Percentiles rank a stretch among this genome's conserved stretches.
Evolutionary conservation across 2,113 vertebrate species (phyloP).

Genomic region (Murina feae): DNA sequence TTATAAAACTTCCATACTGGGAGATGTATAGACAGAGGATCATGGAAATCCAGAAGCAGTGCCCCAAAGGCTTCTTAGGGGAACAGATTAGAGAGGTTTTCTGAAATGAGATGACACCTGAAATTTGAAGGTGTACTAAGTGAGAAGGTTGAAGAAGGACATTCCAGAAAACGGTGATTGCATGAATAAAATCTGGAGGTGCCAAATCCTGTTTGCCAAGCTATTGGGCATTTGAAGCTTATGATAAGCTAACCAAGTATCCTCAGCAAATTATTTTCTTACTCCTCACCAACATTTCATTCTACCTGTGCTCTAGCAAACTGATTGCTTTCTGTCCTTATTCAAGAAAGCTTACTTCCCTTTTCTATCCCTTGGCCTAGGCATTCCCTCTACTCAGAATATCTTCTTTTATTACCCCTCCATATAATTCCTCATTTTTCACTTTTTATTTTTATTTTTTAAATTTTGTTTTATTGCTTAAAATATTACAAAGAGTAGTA

Average conservation of each 20-base stretch:
- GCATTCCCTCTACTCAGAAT: neutral
- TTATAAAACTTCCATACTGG: neutral
- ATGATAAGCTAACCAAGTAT: neutral
- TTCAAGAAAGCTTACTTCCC: neutral
- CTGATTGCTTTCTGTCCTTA: neutral
- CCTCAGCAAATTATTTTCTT: neutral
- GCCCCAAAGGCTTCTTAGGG: neutral
- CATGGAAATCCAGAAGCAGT: neutral
- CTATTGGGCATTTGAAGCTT: neutral
- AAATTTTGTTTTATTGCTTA: no score
- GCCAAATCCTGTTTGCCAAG: neutral
- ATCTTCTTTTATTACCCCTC: neutral
- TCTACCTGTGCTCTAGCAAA: neutral
- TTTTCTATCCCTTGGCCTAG: neutral
- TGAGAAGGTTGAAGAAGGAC: neutral
- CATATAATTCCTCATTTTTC: neutral
- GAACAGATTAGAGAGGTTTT: neutral
- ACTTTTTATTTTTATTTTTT: neutral
- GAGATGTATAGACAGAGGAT: neutral
- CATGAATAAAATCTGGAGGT: neutral
- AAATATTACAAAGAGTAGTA: no score
- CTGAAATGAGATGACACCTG: neutral
- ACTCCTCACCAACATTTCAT: neutral
- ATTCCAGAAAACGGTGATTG: neutral
- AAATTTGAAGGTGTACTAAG: neutral